Conservation (phyloP, 1,140 invertebrate species). For the Papilio xuthus region DNA sequence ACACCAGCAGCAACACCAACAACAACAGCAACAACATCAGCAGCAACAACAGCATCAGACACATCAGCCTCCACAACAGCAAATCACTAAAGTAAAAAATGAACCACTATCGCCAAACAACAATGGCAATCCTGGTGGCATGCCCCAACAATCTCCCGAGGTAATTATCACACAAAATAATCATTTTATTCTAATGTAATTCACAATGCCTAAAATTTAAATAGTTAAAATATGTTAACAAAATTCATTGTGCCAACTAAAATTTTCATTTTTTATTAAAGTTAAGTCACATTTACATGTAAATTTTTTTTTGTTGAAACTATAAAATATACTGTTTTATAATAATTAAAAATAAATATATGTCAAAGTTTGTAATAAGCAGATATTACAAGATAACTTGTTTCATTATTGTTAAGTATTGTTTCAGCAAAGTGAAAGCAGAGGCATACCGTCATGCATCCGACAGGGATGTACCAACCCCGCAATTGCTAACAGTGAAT, state of each 20-base stretch:
- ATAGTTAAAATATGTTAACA: not conserved
- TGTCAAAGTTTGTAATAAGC: slow-evolving; percentile 38
- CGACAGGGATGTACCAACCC: slow-evolving; percentile 95
- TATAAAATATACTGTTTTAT: not conserved
- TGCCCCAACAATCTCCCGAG: slow-evolving; percentile 69
- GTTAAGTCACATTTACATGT: not conserved
- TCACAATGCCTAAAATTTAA: not conserved
- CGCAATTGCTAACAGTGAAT: slow-evolving; percentile 95
- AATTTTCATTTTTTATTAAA: not conserved
- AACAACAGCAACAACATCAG: slow-evolving; percentile 69
- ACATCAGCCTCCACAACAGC: slow-evolving; percentile 47
- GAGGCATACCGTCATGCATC: slow-evolving; percentile 88
- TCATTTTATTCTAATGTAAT: not conserved
- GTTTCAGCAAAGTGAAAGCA: slow-evolving; percentile 78
- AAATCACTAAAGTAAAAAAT: slow-evolving; percentile 51
- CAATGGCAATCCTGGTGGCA: slow-evolving; percentile 66
- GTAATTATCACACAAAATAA: slow-evolving; percentile 48
- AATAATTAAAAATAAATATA: too few species aligned
- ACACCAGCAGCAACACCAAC: slow-evolving; percentile 56
- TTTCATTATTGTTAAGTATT: slow-evolving; percentile 49
- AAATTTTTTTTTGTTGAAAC: not conserved
- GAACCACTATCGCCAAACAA: slow-evolving; percentile 62
- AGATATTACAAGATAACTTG: slow-evolving; percentile 39
- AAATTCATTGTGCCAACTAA: not conserved
- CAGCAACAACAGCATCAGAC: too few species aligned